Evolutionary conservation across 2,113 vertebrate genomes (phyloP), one percentile per base, ranked within the genome.

Genomic region (Seriola aureovittata): DNA sequence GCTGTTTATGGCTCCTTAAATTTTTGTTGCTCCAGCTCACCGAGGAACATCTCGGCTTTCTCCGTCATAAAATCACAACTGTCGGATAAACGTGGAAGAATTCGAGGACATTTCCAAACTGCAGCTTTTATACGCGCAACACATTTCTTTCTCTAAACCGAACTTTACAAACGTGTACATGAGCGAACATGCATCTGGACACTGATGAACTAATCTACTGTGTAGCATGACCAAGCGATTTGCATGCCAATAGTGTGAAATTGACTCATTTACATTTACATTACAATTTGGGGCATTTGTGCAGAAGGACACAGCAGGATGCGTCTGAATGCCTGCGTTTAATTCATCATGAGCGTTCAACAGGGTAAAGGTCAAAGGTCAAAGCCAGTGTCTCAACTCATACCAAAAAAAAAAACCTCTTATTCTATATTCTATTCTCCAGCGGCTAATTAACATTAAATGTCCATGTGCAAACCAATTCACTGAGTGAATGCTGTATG

Each of bases 201-300:
- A n/a, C 13, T 71, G 32, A 75, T 70, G 44, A 87, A 69, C 81
- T 70, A 55, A 82, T 87, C 62, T 19, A 50, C 48, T 48, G 46
- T 54, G 54, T 32, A 78, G 71, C 66, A 75, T 69, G 76, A 79
- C 66, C 25, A 67, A 58, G n/a, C 48, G 82, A 82, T 90, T 78
- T 90, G 59, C 82, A 90, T 90, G 68, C 55, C 78, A 88, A 88
- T 80, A 17, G 29, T 21, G n/a, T 46, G 36, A 57, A 81, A 71
- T n/a, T 75, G 62, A 59, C 67, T 84, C 59, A 80, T 88, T 90
- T 82, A 13, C 65, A 21, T 89, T 87, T 82, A 83, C 71, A 89
- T 89, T 75, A 83, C 23, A 60, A 62, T 73, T 46, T 72, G 69
- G 78, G 29, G 52, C 71, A 65, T 81, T 75, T 86, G 74, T 84